Evolutionary conservation across 1,140 invertebrate genomes (phyloP), one percentile per base, ranked within the genome.

Genomic region (Solenopsis fugax): DNA sequence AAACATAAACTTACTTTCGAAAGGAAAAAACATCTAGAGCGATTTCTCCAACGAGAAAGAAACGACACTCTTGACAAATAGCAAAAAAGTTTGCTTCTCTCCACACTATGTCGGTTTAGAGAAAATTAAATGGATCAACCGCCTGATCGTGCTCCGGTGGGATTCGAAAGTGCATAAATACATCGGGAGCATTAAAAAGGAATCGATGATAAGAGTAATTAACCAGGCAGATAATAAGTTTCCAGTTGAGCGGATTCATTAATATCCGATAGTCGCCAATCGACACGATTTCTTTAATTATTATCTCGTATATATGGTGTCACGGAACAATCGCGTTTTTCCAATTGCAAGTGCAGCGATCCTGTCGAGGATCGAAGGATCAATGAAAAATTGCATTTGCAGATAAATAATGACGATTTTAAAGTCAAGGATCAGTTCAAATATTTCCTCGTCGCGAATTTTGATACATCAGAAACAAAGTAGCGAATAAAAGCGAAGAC

Each of bases 121-220:
- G 50, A 81, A 72, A 60, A 60, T 73, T 60, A 73, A 58, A 34
- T 82, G 67, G 21, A 58, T 6, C 52, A n/a, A n/a, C 24, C 45
- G 37, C 37, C 45, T 48, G 52, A 72, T 45, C 21, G 52, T 69
- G 21, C 65, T 45, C 34, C 7, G 67, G 6, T 12, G n/a, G 48
- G 34, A 75, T 84, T 73, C 41, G 67, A 84, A 84, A 84, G 67
- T 58, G 24, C 52, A 41, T 72, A 56, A 82, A 34, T 73, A 58
- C n/a, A 45, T 56, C 12, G n/a, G 12, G 21, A 16, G 4, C 29
- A 16, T 84, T 37, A 60, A 84, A 73, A 45, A 72, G 10, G 18
- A 48, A 72, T 62, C n/a, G 52, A 58, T 67, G 65, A 84, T 84
- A 84, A 84, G 54, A 60, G 54, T 58, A 82, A 82, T 82, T 82